Evolutionary conservation across 2,888 invertebrate genomes (phyloP).

Genomic region (Thysanoteuthis rhombus): DNA sequence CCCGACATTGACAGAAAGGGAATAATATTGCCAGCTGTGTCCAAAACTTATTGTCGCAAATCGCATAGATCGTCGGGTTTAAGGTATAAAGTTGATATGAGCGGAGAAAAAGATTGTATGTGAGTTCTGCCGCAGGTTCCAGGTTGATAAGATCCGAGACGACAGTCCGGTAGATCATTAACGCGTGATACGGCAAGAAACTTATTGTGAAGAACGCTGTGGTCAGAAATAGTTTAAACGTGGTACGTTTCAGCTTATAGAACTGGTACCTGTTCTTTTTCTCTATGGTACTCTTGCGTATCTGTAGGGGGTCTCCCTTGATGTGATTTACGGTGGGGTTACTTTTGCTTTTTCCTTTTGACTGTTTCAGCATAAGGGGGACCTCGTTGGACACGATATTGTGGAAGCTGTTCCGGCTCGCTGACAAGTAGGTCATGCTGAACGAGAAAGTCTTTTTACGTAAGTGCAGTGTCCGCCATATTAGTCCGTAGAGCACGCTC

Average conservation of each 20-base stretch:
- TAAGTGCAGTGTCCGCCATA: not conserved
- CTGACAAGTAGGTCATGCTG: not conserved
- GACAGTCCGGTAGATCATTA: conserved; percentile 25
- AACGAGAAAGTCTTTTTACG: conserved; percentile 25
- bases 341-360: not conserved
- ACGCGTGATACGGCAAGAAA: conserved; percentile 14
- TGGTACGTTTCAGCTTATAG: conserved; percentile 23
- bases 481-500: not conserved
- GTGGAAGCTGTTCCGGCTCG: conserved; percentile 27
- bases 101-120: conserved; percentile 2
- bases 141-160: not conserved
- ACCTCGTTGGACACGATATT: not conserved
- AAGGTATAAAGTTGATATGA: conserved; percentile 21
- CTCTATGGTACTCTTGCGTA: conserved; percentile 15
- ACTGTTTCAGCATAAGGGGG: not conserved
- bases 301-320: not conserved
- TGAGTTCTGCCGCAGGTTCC: not conserved
- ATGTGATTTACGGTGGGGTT: not conserved
- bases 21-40: not conserved
- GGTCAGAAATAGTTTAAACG: not conserved
- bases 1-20: not conserved
- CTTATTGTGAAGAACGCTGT: conserved; percentile 21
- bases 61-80: conserved; percentile 14
- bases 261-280: conserved; percentile 18
- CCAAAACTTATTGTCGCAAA: conserved; percentile 26